Percentiles rank a stretch among this genome's conserved stretches.
Evolutionary conservation across 1,140 invertebrate genomes (phyloP).

Genomic region (Hydropsyche tenuis): DNA sequence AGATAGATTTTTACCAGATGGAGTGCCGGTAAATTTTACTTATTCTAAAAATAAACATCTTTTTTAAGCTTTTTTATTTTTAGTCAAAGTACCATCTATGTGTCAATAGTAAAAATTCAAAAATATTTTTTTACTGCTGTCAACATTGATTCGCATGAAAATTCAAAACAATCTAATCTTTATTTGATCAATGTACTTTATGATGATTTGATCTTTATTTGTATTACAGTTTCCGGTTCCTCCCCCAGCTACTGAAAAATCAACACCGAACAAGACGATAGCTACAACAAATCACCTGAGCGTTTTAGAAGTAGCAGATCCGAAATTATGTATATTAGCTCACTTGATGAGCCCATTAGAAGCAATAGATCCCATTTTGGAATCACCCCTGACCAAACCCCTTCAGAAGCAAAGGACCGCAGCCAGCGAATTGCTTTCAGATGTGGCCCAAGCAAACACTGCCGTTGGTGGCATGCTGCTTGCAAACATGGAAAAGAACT

Average conservation of each 20-base stretch:
- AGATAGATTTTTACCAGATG: slow-evolving; percentile 83
- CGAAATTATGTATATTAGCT: slow-evolving; percentile 83
- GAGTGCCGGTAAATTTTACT: slow-evolving; percentile 84
- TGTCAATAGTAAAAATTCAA: too few relatives aligned
- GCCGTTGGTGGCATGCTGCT: slow-evolving; percentile 81
- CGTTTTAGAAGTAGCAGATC: slow-evolving; percentile 84
- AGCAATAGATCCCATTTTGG: slow-evolving; percentile 80
- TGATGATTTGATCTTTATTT: not conserved
- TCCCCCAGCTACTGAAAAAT: slow-evolving; percentile 65
- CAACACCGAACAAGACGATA: slow-evolving; percentile 59
- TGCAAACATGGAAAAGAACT: slow-evolving; percentile 87
- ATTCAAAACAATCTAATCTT: not conserved
- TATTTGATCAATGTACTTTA: not conserved
- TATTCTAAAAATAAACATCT: too few relatives aligned
- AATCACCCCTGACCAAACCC: slow-evolving; percentile 80
- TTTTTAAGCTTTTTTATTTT: too few relatives aligned
- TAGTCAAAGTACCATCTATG: too few relatives aligned
- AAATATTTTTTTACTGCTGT: not conserved
- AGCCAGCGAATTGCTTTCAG: slow-evolving; percentile 77
- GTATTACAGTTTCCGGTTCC: slow-evolving; percentile 59
- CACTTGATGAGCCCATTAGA: slow-evolving; percentile 88
- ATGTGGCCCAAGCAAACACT: slow-evolving; percentile 74
- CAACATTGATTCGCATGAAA: too few relatives aligned
- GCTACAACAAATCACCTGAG: slow-evolving; percentile 64
- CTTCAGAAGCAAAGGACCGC: slow-evolving; percentile 77